These are phyloP conservation scores for Chelonus formosanus DNA, from an alignment of 2,888 invertebrate genomes.

Conservation along the genomic window DNA sequence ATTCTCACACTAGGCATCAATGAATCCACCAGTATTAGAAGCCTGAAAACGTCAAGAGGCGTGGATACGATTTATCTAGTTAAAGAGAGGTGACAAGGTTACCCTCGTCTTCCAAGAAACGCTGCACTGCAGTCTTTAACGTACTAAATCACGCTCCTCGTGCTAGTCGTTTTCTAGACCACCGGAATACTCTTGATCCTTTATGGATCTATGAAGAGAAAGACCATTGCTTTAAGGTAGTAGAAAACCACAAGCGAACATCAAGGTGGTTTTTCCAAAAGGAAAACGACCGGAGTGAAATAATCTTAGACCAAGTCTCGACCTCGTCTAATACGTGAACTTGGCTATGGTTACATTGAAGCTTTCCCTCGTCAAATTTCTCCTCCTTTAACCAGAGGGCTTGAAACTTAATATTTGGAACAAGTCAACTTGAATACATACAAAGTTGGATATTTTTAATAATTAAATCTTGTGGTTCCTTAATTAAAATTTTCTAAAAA, in stretches of 20 bases:
- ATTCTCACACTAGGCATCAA: conserved; percentile 27
- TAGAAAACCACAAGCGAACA: not conserved
- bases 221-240: conserved; percentile 6
- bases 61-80: conserved; percentile 52
- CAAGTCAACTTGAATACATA: too few species aligned
- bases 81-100: conserved; percentile 43
- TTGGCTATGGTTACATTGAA: not conserved
- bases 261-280: not conserved
- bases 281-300: not conserved
- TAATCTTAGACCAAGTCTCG: not conserved
- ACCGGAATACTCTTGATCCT: conserved; percentile 39
- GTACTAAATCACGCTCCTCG: conserved; percentile 59
- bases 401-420: too few species aligned
- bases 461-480: too few species aligned
- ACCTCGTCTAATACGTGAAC: conserved; percentile 8
- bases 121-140: conserved; percentile 48
- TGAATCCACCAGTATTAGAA: conserved; percentile 36
- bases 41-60: conserved; percentile 36
- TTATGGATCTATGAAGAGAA: conserved; percentile 25
- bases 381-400: not conserved
- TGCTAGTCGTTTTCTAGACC: conserved; percentile 48
- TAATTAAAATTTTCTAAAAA: too few species aligned
- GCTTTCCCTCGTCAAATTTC: conserved; percentile 5
- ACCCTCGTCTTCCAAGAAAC: conserved; percentile 45
- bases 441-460: too few species aligned